Percentiles rank a stretch among this genome's conserved stretches.
phyloP scores from a whole-genome alignment of 2,888 invertebrate species.

The Caradrina clavipalpis region DNA sequence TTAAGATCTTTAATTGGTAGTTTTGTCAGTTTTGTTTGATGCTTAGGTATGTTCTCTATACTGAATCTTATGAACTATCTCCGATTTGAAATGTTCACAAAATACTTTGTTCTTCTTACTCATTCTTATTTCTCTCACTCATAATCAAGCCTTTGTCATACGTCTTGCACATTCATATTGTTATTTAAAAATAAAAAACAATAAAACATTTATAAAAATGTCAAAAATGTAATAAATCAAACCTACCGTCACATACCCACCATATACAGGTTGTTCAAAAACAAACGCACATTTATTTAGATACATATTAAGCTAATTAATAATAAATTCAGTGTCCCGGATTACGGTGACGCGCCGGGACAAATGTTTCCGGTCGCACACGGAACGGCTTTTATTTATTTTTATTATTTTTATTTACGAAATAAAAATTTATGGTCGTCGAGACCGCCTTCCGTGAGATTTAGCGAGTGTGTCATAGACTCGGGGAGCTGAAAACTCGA shows the following conservation, averaged over 20 bases:
- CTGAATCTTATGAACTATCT: too few species aligned
- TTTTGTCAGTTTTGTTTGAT: background rate
- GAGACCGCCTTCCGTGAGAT: conserved; percentile 90
- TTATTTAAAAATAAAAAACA: conserved; percentile 17
- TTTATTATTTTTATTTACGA: conserved; percentile 89
- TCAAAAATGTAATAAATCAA: conserved; percentile 56
- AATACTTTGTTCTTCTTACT: background rate
- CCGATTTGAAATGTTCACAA: too few species aligned
- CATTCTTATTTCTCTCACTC: background rate
- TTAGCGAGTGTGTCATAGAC: conserved; percentile 89
- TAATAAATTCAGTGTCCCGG: conserved; percentile 88
- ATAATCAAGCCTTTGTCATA: background rate
- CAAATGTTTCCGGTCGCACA: conserved; percentile 88
- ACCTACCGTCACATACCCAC: conserved; percentile 33
- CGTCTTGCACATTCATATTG: conserved; percentile 6
- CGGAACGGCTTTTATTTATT: conserved; percentile 85
- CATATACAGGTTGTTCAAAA: conserved; percentile 65
- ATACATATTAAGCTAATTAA: conserved; percentile 86
- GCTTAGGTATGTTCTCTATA: too few species aligned
- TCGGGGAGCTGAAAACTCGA: conserved; percentile 84
- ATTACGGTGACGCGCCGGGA: conserved; percentile 87
- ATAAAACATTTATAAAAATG: conserved; percentile 23
- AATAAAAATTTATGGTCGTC: conserved; percentile 88
- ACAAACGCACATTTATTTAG: conserved; percentile 71
- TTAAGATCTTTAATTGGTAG: background rate